Percentiles rank a stretch among this genome's conserved stretches.
Evolutionary conservation across 2,797 vertebrate genomes (phyloP).

Genomic region (Odontamblyopus lacepedii): DNA sequence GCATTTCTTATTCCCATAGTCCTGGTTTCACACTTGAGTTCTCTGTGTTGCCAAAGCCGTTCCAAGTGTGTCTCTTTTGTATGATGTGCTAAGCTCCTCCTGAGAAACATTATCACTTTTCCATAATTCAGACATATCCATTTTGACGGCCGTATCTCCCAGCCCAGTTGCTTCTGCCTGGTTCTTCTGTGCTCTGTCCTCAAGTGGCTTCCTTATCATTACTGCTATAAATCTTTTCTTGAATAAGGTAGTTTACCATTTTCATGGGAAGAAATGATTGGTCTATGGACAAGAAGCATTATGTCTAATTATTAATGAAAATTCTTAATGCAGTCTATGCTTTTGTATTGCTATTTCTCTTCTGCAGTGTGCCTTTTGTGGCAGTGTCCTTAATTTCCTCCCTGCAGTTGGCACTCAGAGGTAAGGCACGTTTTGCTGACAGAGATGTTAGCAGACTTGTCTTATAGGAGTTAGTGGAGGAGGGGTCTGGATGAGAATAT

Average conservation of each 20-base stretch:
- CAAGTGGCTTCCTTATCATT: constrained; percentile 41
- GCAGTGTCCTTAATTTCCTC: constrained; percentile 47
- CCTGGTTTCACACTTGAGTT: constrained; percentile 9
- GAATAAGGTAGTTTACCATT: constrained; percentile 44
- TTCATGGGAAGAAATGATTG: constrained; percentile 44
- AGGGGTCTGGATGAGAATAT: constrained; percentile 27
- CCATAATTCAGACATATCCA: constrained; percentile 34
- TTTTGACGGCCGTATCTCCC: constrained; percentile 37
- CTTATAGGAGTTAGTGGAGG: constrained; percentile 21
- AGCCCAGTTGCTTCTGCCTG: constrained; percentile 23
- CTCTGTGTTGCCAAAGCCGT: constrained; percentile 21
- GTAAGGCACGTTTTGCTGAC: constrained; percentile 50
- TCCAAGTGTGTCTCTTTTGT: constrained; percentile 27
- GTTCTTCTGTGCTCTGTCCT: constrained; percentile 28
- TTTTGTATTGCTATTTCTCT: constrained; percentile 24
- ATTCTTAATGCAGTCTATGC: constrained; percentile 38
- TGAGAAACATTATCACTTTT: constrained; percentile 31
- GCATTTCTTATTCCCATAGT: constrained; percentile 9
- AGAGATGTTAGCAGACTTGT: constrained; percentile 50
- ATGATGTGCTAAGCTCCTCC: constrained; percentile 22
- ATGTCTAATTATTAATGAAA: constrained; percentile 65
- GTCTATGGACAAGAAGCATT: constrained; percentile 51
- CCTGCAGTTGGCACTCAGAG: constrained; percentile 24
- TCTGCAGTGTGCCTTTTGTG: constrained; percentile 21
- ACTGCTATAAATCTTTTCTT: constrained; percentile 31